Base-by-base conservation (phyloP, 2,888 invertebrate species). In the Lasioglossum malachurum region DNA sequence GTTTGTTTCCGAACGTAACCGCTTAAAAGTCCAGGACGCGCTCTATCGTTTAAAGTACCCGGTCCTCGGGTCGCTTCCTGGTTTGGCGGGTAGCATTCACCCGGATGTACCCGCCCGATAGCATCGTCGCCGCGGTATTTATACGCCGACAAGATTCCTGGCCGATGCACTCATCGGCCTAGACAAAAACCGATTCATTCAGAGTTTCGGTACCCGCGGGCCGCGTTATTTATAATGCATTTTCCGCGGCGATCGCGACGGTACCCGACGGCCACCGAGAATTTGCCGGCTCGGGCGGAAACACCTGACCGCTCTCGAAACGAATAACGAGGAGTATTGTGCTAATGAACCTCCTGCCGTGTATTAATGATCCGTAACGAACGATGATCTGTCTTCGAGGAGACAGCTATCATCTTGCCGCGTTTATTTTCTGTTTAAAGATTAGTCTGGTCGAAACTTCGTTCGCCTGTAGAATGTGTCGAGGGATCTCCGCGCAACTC, bases 131-230 rank as follows among this genome's bases (percentile, higher is more conserved):
- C 49, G 19, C 71, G 38, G 86, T 87, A 87, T 87, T 87, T 87
- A 87, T 87, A 87, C 82, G 80, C 82, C 75, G 44, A 44, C 60
- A 76, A 80, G 87, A 87, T 87, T 86, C 87, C 78, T 87, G 80
- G 75, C 72, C 82, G 87, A 86, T 87, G 87, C 87, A 87, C 82
- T 87, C 87, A 86, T 82, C 87, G 78, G 77, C 75, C 82, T 78
- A 80, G 87, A 82, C 79, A 87, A 83, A 87, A 87, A 77, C 87
- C 73, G 87, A 80, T 78, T 82, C 76, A 86, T 86, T 86, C 77
- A 79, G 53, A 72, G 77, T 75, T 81, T 85, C 72, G 49, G 72
- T 19, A 60, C 27, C 23, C 71, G 74, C 74, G 80, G 35, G 46
- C 75, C 67, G 60, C 60, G 84, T 85, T 85, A 85, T 85, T 85